Conservation (phyloP, 2,888 invertebrate species). For the Pristionchus exspectatus region DNA sequence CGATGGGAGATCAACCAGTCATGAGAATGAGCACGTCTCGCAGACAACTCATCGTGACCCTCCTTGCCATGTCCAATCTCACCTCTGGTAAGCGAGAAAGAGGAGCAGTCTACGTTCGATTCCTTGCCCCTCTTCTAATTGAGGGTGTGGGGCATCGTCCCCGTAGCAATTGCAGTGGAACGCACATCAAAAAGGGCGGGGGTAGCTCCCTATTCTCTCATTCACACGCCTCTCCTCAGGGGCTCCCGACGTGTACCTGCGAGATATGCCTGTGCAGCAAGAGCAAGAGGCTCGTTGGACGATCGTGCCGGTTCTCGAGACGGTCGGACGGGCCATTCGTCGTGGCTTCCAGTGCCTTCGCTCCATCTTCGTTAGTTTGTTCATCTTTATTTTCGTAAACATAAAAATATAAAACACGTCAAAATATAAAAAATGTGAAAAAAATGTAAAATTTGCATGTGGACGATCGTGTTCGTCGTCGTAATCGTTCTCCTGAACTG, state of each 20-base stretch:
- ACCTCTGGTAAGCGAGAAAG: background rate
- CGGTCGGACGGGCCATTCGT: background rate
- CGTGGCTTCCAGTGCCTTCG: background rate
- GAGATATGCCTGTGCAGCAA: background rate
- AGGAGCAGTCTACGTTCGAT: background rate
- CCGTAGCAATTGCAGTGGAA: background rate
- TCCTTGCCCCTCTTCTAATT: background rate
- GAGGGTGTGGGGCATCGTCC: background rate
- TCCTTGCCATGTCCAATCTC: background rate
- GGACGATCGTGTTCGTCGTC: slow-evolving; percentile 4
- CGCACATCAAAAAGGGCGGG: background rate
- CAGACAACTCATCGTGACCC: background rate
- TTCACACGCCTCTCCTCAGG: background rate
- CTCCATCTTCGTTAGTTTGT: background rate
- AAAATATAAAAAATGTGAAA: background rate
- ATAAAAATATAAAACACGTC: background rate
- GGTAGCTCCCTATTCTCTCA: no score
- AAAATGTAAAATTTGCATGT: background rate
- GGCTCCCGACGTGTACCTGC: background rate
- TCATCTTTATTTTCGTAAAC: background rate
- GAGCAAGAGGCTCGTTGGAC: background rate
- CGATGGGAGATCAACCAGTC: background rate
- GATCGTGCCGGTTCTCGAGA: background rate
- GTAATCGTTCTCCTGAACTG: background rate
- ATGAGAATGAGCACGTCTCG: background rate